Evolutionary conservation across 2,113 vertebrate genomes (phyloP).

Genomic region (Craseonycteris thonglongyai): DNA sequence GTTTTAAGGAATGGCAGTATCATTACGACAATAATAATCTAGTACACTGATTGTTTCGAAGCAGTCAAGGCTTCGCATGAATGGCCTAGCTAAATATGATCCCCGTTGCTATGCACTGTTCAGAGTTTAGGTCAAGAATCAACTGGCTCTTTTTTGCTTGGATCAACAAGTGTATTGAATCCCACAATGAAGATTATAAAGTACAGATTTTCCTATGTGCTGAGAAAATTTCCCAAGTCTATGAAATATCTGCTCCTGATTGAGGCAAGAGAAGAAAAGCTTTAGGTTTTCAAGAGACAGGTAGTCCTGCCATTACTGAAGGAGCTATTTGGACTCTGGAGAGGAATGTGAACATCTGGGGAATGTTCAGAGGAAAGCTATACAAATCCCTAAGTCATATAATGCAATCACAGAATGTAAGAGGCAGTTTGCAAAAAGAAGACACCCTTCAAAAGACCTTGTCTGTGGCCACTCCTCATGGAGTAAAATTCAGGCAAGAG

Average conservation of each 20-base stretch:
- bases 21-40: background rate
- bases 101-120: background rate
- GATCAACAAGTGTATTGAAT: background rate
- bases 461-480: background rate
- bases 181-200: background rate
- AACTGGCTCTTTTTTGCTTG: background rate
- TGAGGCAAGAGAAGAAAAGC: background rate
- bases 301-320: background rate
- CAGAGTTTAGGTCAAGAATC: background rate
- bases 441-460: background rate
- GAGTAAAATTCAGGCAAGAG: background rate
- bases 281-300: background rate
- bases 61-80: background rate
- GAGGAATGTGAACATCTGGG: background rate
- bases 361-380: background rate
- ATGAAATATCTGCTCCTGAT: background rate
- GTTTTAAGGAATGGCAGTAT: background rate
- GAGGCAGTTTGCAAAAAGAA: background rate
- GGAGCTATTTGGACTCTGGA: background rate
- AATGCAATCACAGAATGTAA: background rate
- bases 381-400: background rate
- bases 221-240: background rate
- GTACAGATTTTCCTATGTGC: background rate
- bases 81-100: background rate
- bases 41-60: background rate